Evolutionary conservation across 2,888 invertebrate species (phyloP), one percentile per base, ranked within the genome.

Genomic region (Phyllotreta cruciferae): DNA sequence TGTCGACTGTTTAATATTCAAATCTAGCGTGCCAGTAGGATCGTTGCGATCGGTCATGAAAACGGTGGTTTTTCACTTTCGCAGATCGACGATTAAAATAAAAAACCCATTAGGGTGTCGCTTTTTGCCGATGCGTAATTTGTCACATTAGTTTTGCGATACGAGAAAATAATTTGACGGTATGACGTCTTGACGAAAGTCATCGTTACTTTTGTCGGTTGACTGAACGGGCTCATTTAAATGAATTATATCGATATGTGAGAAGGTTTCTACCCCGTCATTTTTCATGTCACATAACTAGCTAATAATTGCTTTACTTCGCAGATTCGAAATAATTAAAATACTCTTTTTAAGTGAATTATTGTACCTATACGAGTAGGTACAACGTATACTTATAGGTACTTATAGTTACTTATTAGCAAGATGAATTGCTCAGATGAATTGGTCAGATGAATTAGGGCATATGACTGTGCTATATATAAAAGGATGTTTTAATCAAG

Each of bases 141-240:
- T 74, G 75, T 74, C 74, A 74, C 70, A 72, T 74, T 73, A 72
- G 70, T 66, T 71, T 73, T 72, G 71, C 71, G 67, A 64, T 66
- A 70, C 67, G 73, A 73, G 69, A 70, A 70, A 71, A 73, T 75
- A 74, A 75, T 76, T 72, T 74, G 76, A 76, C 74, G 70, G 63
- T 66, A 65, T 64, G 56, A 64, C 49, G 56, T 44, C 54, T 57
- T 64, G 49, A 44, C 60, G 66, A 38, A 24, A 24, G 24, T 24
- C 36, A 50, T 55, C 63, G 60, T 60, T 38, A 60, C 54, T 52
- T 53, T 68, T 64, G 67, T 67, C 50, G 36, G 42, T 13, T 39
- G 36, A 54, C 11, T 56, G 56, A 37, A 54, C 50, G 55, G 47
- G 38, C 56, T 54, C 42, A 63, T 60, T 61, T 64, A 62, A 56